phyloP scores from a whole-genome alignment of 2,888 invertebrate genomes.

The Tetragonisca angustula region DNA sequence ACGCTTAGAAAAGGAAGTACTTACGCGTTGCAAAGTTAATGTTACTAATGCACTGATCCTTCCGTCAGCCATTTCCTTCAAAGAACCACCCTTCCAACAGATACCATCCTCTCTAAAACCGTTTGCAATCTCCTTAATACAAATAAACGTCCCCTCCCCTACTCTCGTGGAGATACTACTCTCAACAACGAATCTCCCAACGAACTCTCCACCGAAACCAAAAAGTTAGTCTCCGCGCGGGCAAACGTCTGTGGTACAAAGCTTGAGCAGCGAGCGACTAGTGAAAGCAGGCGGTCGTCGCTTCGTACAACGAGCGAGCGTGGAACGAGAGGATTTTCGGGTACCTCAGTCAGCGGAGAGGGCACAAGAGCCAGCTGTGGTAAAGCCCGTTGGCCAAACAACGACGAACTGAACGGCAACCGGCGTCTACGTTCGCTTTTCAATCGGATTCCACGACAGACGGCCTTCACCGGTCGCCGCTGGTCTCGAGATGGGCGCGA shows the following conservation, averaged over 20 bases:
- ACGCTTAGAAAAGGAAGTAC: neutral
- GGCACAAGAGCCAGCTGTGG: slow-evolving; percentile 24
- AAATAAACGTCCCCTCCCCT: neutral
- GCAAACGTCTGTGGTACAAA: no score
- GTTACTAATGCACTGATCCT: no score
- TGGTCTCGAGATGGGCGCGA: slow-evolving; percentile 60
- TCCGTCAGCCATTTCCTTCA: neutral
- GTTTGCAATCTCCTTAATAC: neutral
- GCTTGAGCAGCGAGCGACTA: neutral
- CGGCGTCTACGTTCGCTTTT: slow-evolving; percentile 79
- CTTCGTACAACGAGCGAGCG: neutral
- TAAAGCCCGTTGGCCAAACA: slow-evolving; percentile 70
- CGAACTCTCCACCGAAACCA: neutral
- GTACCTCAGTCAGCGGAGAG: slow-evolving; percentile 44
- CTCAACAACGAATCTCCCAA: neutral
- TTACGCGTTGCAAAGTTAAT: no score
- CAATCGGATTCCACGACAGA: slow-evolving; percentile 77
- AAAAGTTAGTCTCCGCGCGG: neutral
- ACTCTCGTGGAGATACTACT: neutral
- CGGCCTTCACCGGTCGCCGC: slow-evolving; percentile 77
- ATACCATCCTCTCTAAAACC: neutral
- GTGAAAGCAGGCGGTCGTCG: neutral
- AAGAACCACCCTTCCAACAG: neutral
- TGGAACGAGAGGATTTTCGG: slow-evolving; percentile 29
- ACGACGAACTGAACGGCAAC: slow-evolving; percentile 77